These are phyloP conservation scores for Parasteatoda tepidariorum DNA, from an alignment of 1,140 invertebrate species.

Conservation along the genomic window DNA sequence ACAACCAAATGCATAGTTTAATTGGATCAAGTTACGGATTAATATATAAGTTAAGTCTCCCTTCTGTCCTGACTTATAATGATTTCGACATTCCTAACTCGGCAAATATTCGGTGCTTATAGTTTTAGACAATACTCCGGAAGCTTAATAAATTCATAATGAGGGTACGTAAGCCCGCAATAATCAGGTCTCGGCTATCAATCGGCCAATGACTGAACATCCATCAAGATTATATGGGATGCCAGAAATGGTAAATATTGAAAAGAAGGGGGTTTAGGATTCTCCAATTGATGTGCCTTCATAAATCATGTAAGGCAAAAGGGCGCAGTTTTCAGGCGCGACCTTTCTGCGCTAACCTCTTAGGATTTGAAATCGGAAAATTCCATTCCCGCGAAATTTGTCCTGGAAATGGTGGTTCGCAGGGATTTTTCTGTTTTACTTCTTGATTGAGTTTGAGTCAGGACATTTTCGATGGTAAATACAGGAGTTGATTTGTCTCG, in stretches of 20 bases:
- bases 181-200: background rate
- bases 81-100: background rate
- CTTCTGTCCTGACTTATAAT: background rate
- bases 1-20: background rate
- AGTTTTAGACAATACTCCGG: background rate
- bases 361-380: background rate
- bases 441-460: background rate
- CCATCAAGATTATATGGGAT: conserved; percentile 2
- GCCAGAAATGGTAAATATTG: conserved; percentile 13
- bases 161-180: background rate
- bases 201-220: background rate
- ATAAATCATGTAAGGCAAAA: background rate
- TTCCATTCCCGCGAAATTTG: background rate
- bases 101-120: background rate
- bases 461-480: background rate
- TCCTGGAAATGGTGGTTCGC: background rate
- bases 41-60: background rate
- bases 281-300: background rate
- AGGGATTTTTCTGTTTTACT: background rate
- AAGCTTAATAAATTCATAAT: conserved; percentile 14
- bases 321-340: background rate
- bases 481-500: background rate
- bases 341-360: background rate
- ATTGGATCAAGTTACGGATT: background rate
- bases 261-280: background rate